Evolutionary conservation across 2,888 invertebrate genomes (phyloP).

Genomic region (Augiades crinisus): DNA sequence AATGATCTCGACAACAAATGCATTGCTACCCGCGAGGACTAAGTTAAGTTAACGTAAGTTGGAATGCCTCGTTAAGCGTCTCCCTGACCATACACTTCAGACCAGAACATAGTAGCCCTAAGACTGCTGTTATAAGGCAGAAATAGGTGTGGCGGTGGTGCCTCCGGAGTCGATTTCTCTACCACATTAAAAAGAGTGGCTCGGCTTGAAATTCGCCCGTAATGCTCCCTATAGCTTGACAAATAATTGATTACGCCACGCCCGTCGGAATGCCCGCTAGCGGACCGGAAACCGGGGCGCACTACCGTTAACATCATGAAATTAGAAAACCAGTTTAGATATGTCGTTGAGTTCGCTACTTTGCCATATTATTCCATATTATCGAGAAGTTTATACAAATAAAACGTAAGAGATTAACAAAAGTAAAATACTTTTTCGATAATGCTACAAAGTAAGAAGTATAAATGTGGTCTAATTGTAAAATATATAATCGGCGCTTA

Average conservation of each 20-base stretch:
- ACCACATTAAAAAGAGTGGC: too few relatives aligned
- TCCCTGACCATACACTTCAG: too few relatives aligned
- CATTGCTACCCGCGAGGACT: too few relatives aligned
- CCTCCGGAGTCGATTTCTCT: too few relatives aligned
- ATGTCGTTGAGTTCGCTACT: constrained; percentile 2
- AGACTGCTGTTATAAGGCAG: too few relatives aligned
- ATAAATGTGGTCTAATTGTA: background rate
- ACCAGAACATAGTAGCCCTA: too few relatives aligned
- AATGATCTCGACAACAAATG: too few relatives aligned
- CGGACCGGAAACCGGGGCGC: constrained; percentile 66
- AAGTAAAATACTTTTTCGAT: background rate
- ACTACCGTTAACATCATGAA: constrained; percentile 68
- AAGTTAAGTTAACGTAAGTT: too few relatives aligned
- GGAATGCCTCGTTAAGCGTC: too few relatives aligned
- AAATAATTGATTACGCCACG: constrained; percentile 68
- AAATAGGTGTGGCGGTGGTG: too few relatives aligned
- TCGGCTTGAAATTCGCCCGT: constrained; percentile 36
- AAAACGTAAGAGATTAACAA: too few relatives aligned
- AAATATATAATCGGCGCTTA: too few relatives aligned
- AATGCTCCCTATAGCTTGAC: constrained; percentile 49
- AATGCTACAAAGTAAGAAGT: background rate
- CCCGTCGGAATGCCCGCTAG: constrained; percentile 58
- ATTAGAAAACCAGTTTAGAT: constrained; percentile 62
- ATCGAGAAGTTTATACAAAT: background rate
- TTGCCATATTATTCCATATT: background rate